These are phyloP conservation scores for Atractosteus spatula DNA, from an alignment of 2,113 vertebrate species.

Conservation along the genomic window DNA sequence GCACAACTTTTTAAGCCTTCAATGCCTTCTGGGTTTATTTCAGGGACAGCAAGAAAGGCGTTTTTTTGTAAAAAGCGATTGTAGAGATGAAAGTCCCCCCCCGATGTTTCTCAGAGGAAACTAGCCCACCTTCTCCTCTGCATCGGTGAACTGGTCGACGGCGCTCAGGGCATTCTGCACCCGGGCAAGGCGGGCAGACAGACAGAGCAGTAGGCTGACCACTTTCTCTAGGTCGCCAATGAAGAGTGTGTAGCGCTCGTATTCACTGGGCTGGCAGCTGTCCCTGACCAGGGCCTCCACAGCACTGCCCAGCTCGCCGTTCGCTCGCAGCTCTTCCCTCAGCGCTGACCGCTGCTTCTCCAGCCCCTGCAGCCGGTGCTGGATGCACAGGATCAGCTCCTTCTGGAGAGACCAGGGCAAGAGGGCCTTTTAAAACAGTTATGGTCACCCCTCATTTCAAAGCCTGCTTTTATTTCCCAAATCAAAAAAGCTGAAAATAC, in stretches of 20 bases:
- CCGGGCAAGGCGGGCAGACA: conserved; percentile 82
- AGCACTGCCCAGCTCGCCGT: conserved; percentile 34
- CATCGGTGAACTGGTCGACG: conserved; percentile 61
- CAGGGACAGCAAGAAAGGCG: no score
- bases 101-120: background rate
- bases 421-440: background rate
- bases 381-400: conserved; percentile 66
- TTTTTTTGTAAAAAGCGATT: no score
- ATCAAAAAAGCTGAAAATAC: no score
- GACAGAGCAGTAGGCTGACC: conserved; percentile 81
- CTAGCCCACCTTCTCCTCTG: conserved; percentile 81
- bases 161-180: conserved; percentile 80
- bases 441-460: background rate
- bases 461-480: no score
- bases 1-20: no score
- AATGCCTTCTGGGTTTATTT: no score
- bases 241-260: conserved; percentile 81
- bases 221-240: conserved; percentile 89
- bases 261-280: conserved; percentile 72
- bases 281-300: conserved; percentile 60
- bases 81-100: no score
- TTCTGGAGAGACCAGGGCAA: conserved; percentile 37
- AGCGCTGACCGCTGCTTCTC: conserved; percentile 55
- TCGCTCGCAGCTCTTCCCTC: conserved; percentile 51
- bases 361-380: conserved; percentile 56